Base-by-base conservation (phyloP, 1,140 invertebrate species). In the Diachasmimorpha longicaudata region DNA sequence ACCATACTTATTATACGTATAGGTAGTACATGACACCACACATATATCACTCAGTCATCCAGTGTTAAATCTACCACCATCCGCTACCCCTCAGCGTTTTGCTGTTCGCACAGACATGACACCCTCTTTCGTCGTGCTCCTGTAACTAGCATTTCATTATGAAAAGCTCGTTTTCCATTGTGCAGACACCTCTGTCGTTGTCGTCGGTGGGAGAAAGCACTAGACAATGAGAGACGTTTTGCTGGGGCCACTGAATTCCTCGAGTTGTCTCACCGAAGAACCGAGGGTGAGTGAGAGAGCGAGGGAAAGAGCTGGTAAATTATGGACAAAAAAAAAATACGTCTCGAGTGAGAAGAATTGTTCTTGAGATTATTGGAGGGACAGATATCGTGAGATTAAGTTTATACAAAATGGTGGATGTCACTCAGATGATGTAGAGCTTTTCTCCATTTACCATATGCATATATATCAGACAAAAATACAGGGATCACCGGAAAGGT, bases 111-210 rank as follows among this genome's bases (percentile, higher is more conserved):
- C 75, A 79, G 75, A 75, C 75, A 76, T 79, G 72, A 73, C 42
- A 48, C 69, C 69, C 21, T 48, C 44, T 71, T 44, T 48, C 46
- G 21, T 46, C 46, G 25, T 73, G 48, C 46, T 75, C 70, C 13
- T 39, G 46, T 52, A 52, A 82, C 79, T 80, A 80, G 78, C 77
- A 78, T 81, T 81, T 84, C 82, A 83, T 85, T 85, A 84, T 84
- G 82, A 81, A 78, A 77, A 79, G 75, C 80, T 79, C 70, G 48
- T 70, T 80, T 79, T 69, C 79, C 80, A 85, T 85, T 85, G 83
- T 85, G 68, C 78, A 55, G 48, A 74, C 46, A 52, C 42, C 39
- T 69, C 37, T 31, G 19, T 52, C 19, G 58, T 66, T 36, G 31
- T 66, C 58, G 31, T 66, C 58, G 31, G 23, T 36, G 48, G 1